Base-by-base conservation (phyloP, 2,888 invertebrate species). In the Acleris sparsana region DNA sequence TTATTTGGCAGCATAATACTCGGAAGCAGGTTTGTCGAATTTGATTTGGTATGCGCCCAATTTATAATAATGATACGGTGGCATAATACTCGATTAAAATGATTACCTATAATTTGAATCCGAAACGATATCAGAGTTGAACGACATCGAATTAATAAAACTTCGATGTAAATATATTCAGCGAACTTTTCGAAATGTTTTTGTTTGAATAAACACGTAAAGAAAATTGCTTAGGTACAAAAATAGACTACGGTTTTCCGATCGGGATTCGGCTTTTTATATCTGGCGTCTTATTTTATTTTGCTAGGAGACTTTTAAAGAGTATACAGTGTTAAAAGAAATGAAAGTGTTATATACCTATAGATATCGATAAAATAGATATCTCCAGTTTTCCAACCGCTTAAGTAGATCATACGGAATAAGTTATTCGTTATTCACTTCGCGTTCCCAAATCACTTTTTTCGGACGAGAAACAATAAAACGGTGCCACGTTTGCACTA, bases 391-490 rank as follows among this genome's bases (percentile, higher is more conserved):
- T 33, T 39, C 39, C 39, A 1, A 13, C 4, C 39, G 39, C 13
- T 13, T 13, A 4, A 11, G 39, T 13, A 39, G 39, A 39, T 39
- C 39, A 13, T 13, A 13, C 43, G 18, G 13, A 55, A 43, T 13
- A 49, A 55, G 56, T 11, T 22, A 22, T 55, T 51, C 56, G 17
- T 53, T 51, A 59, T 55, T 48, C 58, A 44, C 67, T 70, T 59
- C 72, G 70, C 73, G 59, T 62, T 70, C 68, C 55, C 44, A 67
- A 61, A 53, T 71, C 75, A 46, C 17, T 77, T 75, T 74, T 72
- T 72, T 71, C 72, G 72, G 74, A 72, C 74, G 69, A 77, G 79
- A 84, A 82, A 84, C 80, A 84, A 84, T 84, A 82, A 84, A 81
- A 80, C 70, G 73, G 73, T 79, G 75, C 74, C 77, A 61, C 66